A percentile compares a stretch with the other conserved stretches of the same genome.
phyloP scores from a whole-genome alignment of 2,888 invertebrate species.

The Platynereis dumerilii region DNA sequence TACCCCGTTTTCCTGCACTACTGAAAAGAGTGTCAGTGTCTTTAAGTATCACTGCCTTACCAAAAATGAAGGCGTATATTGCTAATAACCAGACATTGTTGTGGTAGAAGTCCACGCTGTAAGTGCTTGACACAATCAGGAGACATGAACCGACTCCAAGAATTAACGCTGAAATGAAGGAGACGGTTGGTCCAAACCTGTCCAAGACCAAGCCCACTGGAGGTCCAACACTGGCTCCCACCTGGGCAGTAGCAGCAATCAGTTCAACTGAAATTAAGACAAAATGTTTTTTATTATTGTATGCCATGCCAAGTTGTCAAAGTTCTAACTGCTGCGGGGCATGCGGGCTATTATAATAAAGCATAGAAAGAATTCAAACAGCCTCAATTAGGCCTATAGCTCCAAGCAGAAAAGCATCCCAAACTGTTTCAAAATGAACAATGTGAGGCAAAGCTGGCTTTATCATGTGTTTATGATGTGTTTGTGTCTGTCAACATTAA shows the following conservation, averaged over 20 bases:
- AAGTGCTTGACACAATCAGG: not conserved
- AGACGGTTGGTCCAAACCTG: not conserved
- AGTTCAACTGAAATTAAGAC: not conserved
- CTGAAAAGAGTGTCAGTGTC: not conserved
- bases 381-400: too few species aligned
- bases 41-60: not conserved
- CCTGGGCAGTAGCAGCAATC: not conserved
- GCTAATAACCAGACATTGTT: not conserved
- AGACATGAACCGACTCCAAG: not conserved
- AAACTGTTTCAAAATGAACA: too few species aligned
- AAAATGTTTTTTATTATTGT: too few species aligned
- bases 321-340: too few species aligned
- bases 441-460: too few species aligned
- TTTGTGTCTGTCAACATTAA: too few species aligned
- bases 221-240: slow-evolving; percentile 4
- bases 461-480: too few species aligned
- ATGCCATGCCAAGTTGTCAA: too few species aligned
- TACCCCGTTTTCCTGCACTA: not conserved
- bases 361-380: too few species aligned
- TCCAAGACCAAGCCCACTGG: not conserved
- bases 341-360: too few species aligned
- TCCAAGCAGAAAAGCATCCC: too few species aligned
- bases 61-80: not conserved
- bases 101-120: not conserved
- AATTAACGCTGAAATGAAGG: not conserved